Evolutionary conservation across 35 echinoderm and acorn worm species (phyloP).

Genomic region (Amphiura filiformis): DNA sequence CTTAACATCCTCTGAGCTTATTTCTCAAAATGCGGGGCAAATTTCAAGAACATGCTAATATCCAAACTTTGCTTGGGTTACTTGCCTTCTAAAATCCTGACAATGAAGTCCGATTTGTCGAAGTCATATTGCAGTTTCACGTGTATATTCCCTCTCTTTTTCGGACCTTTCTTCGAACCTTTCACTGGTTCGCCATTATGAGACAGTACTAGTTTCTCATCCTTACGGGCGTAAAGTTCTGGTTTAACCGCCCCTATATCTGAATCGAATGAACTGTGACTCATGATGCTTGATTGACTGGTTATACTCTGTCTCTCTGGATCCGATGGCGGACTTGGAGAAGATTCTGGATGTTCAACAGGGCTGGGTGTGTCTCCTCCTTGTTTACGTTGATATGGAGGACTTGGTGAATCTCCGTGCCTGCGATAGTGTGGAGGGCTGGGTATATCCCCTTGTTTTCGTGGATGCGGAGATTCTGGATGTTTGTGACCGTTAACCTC

Average conservation of each 20-base stretch:
- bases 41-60: too few relatives aligned
- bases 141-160: slow-evolving; percentile 55
- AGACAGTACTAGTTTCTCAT: slow-evolving; percentile 46
- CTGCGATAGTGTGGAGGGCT: slow-evolving; percentile 4
- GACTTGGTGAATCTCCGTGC: neutral
- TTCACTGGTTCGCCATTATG: neutral
- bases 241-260: slow-evolving; percentile 68
- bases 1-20: too few relatives aligned
- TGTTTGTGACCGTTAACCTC: slow-evolving; percentile 16
- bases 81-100: slow-evolving; percentile 67
- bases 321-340: slow-evolving; percentile 6
- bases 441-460: neutral
- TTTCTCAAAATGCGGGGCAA: too few relatives aligned
- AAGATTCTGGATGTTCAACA: neutral
- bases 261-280: slow-evolving; percentile 56
- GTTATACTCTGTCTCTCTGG: slow-evolving; percentile 30
- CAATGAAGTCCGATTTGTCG: slow-evolving; percentile 68
- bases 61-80: too few relatives aligned
- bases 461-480: neutral
- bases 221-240: slow-evolving; percentile 64
- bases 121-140: slow-evolving; percentile 78
- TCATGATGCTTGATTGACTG: slow-evolving; percentile 51
- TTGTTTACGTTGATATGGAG: neutral
- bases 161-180: slow-evolving; percentile 15
- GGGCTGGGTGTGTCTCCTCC: neutral